Evolutionary conservation across 2,888 invertebrate genomes (phyloP), one percentile per base, ranked within the genome.

Genomic region (Linnaemya tessellans): DNA sequence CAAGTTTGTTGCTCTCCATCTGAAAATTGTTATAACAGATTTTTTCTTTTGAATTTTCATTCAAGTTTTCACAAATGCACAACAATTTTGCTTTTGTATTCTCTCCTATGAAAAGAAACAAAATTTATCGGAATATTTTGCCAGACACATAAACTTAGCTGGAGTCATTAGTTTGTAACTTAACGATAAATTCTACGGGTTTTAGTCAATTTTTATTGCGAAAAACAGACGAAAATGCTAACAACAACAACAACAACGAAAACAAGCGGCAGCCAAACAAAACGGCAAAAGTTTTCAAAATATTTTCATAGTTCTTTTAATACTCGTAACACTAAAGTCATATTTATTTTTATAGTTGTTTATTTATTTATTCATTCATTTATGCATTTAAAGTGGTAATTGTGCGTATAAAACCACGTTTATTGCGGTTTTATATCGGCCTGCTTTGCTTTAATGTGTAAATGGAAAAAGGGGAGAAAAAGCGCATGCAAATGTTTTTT

Each of bases 81-180:
- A 73, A 56, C 46, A 68, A 60, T 70, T 64, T 70, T 65, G 56
- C 58, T 56, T 49, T 58, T 56, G 38, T 54, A 41, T 71, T 64
- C 49, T 54, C 4, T 20, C 30, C 38, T 62, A 65, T 77, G 58
- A 82, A 85, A 71, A 71, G 81, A 74, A 75, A 82, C 70, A 75
- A 82, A 85, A 85, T 85, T 85, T 85, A 85, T 85, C 82, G 85
- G 79, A 79, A 82, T 60, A 79, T 85, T 85, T 85, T 82, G 70
- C 81, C 85, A 85, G 85, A 85, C 85, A 85, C 85, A 85, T 85
- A 85, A 85, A 85, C 79, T 85, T 85, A 58, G 85, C 79, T 79
- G 85, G 78, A 85, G 85, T 85, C 85, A 85, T 85, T 85, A 85
- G 85, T 75, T 82, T 81, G 79, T 75, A 81, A 85, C 82, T 85